A percentile compares a stretch with the other conserved stretches of the same genome.
phyloP scores from a whole-genome alignment of 1,140 invertebrate species.

The Drosophila fuyamai region DNA sequence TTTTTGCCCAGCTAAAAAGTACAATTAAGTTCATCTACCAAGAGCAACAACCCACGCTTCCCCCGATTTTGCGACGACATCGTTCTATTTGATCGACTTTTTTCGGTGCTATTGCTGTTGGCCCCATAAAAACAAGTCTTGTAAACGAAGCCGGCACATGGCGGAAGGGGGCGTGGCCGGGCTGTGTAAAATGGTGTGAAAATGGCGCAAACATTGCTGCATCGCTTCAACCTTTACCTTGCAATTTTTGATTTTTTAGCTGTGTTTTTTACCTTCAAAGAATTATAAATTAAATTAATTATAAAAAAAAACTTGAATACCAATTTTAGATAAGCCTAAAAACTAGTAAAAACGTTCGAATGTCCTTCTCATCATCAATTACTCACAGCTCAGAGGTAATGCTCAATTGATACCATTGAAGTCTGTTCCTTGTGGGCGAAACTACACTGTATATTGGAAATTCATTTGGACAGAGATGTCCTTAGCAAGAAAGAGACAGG shows the following conservation, averaged over 20 bases:
- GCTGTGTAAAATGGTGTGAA: slow-evolving; percentile 16
- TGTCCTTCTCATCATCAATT: slow-evolving; percentile 8
- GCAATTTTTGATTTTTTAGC: background rate
- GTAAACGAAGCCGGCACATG: slow-evolving; percentile 10
- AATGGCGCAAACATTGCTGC: slow-evolving; percentile 5
- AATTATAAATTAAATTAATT: no score
- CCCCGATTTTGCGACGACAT: slow-evolving; percentile 32
- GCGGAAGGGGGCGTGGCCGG: slow-evolving; percentile 20
- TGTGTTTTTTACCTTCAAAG: no score
- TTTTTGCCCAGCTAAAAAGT: slow-evolving; percentile 34
- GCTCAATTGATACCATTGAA: background rate
- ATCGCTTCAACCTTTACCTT: slow-evolving; percentile 2
- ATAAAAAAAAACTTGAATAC: no score
- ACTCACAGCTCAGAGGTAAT: background rate
- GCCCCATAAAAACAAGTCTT: slow-evolving; percentile 43
- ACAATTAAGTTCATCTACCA: slow-evolving; percentile 52
- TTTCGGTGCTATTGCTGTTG: slow-evolving; percentile 12
- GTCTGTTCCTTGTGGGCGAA: background rate
- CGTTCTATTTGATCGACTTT: slow-evolving; percentile 62
- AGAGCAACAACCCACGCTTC: slow-evolving; percentile 1
- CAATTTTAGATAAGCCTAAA: no score
- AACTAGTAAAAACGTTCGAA: background rate
- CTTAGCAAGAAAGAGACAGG: background rate
- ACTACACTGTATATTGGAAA: slow-evolving; percentile 44
- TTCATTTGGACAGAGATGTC: slow-evolving; percentile 35